phyloP scores from a whole-genome alignment of 30 jellyfish, hydroid and myxozoan species.

The Sanderia malayensis region DNA sequence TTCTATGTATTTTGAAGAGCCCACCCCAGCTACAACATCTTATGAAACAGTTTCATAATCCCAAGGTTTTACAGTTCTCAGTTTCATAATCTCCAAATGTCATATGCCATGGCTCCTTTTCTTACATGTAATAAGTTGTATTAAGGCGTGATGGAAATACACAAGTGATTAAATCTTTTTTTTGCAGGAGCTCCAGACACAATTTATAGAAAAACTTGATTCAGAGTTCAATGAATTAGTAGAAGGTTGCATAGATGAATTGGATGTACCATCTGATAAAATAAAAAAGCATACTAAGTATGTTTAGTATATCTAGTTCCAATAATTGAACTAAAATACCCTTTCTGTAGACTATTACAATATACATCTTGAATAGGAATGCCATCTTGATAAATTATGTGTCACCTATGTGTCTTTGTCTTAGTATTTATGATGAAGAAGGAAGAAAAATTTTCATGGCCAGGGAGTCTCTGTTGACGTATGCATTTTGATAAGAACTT shows the following conservation, averaged over 20 bases:
- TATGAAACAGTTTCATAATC: too few species aligned
- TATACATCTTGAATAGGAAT: neutral
- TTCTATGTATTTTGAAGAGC: neutral
- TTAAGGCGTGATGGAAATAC: neutral
- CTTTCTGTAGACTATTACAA: neutral
- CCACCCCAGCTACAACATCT: too few species aligned
- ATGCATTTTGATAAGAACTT: slow-evolving; percentile 5
- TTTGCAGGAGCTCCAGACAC: slow-evolving; percentile 57
- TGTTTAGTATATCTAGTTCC: neutral
- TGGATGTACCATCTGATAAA: slow-evolving; percentile 33
- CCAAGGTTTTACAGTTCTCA: neutral
- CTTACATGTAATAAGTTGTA: neutral
- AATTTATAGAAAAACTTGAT: slow-evolving; percentile 57
- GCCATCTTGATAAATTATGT: neutral
- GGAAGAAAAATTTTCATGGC: slow-evolving; percentile 64
- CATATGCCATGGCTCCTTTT: neutral
- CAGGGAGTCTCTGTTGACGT: slow-evolving; percentile 79
- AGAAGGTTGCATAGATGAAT: slow-evolving; percentile 37
- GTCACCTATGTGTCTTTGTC: neutral
- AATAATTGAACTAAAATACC: neutral
- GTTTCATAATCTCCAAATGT: neutral
- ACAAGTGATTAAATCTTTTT: neutral
- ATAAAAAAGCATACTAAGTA: slow-evolving; percentile 43
- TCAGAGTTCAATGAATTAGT: slow-evolving; percentile 66
- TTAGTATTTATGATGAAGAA: slow-evolving; percentile 66